A percentile compares a stretch with the other conserved stretches of the same genome.
Conservation (phyloP, 2,888 invertebrate species). For the Leptogaster cylindrica region DNA sequence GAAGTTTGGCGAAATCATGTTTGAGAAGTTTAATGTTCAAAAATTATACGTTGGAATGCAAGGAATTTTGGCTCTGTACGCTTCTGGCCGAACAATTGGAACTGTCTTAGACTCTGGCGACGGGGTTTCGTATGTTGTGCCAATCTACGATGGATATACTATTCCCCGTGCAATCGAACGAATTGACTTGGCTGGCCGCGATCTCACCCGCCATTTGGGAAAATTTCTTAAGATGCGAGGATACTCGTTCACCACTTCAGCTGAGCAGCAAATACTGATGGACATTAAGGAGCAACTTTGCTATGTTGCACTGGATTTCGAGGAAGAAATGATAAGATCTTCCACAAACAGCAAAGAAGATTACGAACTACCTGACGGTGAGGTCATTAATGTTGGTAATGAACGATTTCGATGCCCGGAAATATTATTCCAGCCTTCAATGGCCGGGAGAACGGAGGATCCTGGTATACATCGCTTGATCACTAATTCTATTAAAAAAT, state of each 20-base stretch:
- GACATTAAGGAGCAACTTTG: conserved; percentile 98
- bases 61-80: conserved; percentile 91
- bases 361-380: conserved; percentile 87
- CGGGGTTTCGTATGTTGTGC: conserved; percentile 95
- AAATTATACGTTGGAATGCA: conserved; percentile 95
- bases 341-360: conserved; percentile 93
- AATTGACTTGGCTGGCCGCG: conserved; percentile 91
- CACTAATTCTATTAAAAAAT: conserved; percentile 97
- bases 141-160: conserved; percentile 95
- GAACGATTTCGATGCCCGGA: conserved; percentile 95
- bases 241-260: conserved; percentile 90
- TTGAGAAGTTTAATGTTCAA: conserved; percentile 91
- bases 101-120: conserved; percentile 95
- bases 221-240: conserved; percentile 92
- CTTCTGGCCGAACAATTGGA: conserved; percentile 96
- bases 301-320: conserved; percentile 88
- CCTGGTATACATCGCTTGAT: conserved; percentile 88
- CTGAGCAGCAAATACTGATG: conserved; percentile 92
- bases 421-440: conserved; percentile 92
- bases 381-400: conserved; percentile 90
- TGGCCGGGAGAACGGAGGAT: conserved; percentile 88
- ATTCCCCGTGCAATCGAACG: conserved; percentile 92
- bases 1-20: conserved; percentile 94
- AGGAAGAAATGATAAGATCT: conserved; percentile 93
- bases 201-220: conserved; percentile 92